Evolutionary conservation across 2,888 invertebrate species (phyloP).

Genomic region (Eristalinus aeneus): DNA sequence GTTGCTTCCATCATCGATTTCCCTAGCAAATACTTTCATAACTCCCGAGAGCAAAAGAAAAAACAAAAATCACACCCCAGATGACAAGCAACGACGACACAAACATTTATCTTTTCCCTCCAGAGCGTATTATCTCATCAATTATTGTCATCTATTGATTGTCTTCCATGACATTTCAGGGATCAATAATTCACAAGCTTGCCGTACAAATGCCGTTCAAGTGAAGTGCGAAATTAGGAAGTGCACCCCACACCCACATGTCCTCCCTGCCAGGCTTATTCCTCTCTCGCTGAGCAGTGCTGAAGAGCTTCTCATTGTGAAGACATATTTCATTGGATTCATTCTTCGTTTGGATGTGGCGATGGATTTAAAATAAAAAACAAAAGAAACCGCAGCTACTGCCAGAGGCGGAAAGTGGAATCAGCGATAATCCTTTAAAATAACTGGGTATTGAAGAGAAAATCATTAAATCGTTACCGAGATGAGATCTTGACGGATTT

Average conservation of each 20-base stretch:
- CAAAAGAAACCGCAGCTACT: neutral
- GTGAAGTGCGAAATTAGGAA: neutral
- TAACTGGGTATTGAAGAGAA: neutral
- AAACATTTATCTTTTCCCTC: neutral
- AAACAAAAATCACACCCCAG: neutral
- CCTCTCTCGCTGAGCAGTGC: neutral
- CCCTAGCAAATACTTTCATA: neutral
- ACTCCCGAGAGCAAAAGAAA: neutral
- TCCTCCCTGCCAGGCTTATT: neutral
- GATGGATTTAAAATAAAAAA: neutral
- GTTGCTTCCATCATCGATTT: too few species aligned
- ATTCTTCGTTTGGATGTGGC: neutral
- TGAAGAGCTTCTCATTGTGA: neutral
- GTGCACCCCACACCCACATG: neutral
- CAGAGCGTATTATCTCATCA: constrained; percentile 5
- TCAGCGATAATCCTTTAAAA: neutral
- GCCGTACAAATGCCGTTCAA: neutral
- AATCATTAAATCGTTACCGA: neutral
- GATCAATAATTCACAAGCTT: neutral
- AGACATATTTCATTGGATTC: neutral
- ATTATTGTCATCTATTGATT: constrained; percentile 16
- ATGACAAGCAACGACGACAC: neutral
- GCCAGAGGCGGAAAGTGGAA: neutral
- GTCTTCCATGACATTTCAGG: constrained; percentile 1
- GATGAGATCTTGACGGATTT: neutral